A percentile compares a stretch with the other conserved stretches of the same genome.
Evolutionary conservation across 2,113 vertebrate genomes (phyloP).

Genomic region (Ameiurus melas): DNA sequence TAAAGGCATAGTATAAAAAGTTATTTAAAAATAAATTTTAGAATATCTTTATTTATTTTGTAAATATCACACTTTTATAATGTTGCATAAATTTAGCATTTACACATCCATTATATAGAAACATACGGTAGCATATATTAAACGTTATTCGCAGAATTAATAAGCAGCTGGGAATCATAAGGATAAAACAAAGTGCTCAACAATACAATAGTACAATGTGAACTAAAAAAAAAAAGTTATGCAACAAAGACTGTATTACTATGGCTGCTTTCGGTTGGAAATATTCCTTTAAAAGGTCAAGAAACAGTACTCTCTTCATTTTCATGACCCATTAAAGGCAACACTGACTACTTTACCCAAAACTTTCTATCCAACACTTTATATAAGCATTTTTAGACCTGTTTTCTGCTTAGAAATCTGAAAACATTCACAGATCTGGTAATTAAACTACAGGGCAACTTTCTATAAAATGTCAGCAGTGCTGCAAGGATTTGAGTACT

Average conservation of each 20-base stretch:
- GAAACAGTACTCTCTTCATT: constrained; percentile 28
- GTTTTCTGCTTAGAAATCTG: not conserved
- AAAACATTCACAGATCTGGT: not conserved
- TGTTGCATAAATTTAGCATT: not conserved
- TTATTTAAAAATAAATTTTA: not conserved
- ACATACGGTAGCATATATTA: not conserved
- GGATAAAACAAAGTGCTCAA: not conserved
- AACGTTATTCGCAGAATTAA: not conserved
- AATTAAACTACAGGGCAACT: constrained; percentile 10
- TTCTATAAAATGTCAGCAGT: constrained; percentile 5
- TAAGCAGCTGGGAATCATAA: not conserved
- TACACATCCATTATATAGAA: not conserved
- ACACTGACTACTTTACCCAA: not conserved
- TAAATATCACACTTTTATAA: not conserved
- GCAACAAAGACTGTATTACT: not conserved
- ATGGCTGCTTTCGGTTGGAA: constrained; percentile 31
- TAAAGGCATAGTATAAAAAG: not conserved
- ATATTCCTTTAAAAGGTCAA: constrained; percentile 17
- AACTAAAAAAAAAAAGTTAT: constrained; percentile 18
- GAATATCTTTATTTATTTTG: not conserved
- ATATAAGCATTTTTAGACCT: not conserved
- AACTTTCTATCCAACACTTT: constrained; percentile 27
- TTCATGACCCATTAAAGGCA: constrained; percentile 19
- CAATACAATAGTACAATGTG: not conserved
- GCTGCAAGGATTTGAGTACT: not conserved